phyloP scores from a whole-genome alignment of 2,113 vertebrate species.

The Hydrochoerus hydrochaeris region DNA sequence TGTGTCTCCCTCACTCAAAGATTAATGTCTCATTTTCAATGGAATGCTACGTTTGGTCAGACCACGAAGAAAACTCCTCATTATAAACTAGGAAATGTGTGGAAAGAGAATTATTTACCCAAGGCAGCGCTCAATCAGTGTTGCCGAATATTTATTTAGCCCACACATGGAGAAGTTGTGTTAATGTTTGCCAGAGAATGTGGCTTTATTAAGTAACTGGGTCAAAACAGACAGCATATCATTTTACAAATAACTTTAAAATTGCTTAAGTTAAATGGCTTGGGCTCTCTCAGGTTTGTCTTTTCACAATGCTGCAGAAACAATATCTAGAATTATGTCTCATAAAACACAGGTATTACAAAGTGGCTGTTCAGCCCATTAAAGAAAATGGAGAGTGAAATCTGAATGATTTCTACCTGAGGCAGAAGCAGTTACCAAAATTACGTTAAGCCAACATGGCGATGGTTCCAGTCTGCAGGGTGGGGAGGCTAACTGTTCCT shows the following conservation, averaged over 20 bases:
- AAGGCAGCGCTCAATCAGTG: conserved; percentile 77
- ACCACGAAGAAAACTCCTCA: conserved; percentile 81
- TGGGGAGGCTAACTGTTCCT: not conserved
- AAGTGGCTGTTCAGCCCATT: conserved; percentile 84
- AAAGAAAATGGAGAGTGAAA: conserved; percentile 83
- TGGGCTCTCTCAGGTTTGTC: conserved; percentile 79
- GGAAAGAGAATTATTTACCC: conserved; percentile 84
- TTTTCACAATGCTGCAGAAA: conserved; percentile 83
- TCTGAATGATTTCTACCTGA: conserved; percentile 78
- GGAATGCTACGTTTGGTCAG: conserved; percentile 79
- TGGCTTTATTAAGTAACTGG: conserved; percentile 83
- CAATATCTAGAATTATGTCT: conserved; percentile 82
- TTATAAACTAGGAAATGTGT: conserved; percentile 80
- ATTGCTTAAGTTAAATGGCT: conserved; percentile 81
- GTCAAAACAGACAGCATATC: conserved; percentile 84
- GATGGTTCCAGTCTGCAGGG: conserved; percentile 45
- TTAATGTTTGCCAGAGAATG: conserved; percentile 86
- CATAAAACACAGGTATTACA: conserved; percentile 82
- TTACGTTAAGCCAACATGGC: conserved; percentile 30
- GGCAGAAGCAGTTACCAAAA: conserved; percentile 78
- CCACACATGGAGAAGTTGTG: conserved; percentile 84
- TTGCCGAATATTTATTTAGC: conserved; percentile 81
- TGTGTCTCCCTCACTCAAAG: conserved; percentile 50
- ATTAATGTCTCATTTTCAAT: conserved; percentile 77
- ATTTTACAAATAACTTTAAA: conserved; percentile 85